Percentiles rank a stretch among this genome's conserved stretches.
Conservation (phyloP, 2,888 invertebrate species). For the Hyalella azteca region DNA sequence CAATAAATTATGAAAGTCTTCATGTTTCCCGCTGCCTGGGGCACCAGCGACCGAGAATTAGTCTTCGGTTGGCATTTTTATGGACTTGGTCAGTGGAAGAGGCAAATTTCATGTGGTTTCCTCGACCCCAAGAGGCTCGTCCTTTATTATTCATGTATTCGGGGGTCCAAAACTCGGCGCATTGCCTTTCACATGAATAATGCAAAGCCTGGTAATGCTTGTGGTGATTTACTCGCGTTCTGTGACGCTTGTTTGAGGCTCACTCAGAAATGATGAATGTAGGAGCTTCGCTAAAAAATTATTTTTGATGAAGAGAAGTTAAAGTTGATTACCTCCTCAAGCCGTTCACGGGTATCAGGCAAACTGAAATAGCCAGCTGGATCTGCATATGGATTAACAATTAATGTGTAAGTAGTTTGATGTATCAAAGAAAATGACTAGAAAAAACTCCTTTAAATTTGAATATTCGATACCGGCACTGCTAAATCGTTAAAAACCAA, state of each 20-base stretch:
- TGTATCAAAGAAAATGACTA: too few species aligned
- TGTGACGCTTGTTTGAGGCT: not conserved
- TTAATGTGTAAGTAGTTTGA: not conserved
- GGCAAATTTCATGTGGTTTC: conserved; percentile 26
- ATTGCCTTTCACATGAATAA: not conserved
- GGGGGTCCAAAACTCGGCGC: not conserved
- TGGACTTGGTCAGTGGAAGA: conserved; percentile 21
- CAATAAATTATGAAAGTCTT: too few species aligned
- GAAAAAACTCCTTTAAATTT: too few species aligned
- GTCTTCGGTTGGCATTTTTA: conserved; percentile 1
- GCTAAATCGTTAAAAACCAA: too few species aligned
- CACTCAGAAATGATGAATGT: not conserved
- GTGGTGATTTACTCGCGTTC: not conserved
- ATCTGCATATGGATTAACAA: not conserved
- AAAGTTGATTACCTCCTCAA: not conserved
- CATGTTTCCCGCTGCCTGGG: not conserved
- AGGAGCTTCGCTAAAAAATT: not conserved
- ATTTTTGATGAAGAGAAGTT: not conserved
- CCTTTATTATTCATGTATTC: conserved; percentile 31
- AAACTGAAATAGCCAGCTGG: too few species aligned
- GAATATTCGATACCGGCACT: too few species aligned
- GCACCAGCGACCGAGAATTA: not conserved
- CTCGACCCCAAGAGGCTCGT: not conserved
- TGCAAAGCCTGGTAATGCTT: not conserved
- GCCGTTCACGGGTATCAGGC: too few species aligned